Evolutionary conservation across 1,140 invertebrate genomes (phyloP), one percentile per base, ranked within the genome.

Genomic region (Ceratosolen fusciceps): DNA sequence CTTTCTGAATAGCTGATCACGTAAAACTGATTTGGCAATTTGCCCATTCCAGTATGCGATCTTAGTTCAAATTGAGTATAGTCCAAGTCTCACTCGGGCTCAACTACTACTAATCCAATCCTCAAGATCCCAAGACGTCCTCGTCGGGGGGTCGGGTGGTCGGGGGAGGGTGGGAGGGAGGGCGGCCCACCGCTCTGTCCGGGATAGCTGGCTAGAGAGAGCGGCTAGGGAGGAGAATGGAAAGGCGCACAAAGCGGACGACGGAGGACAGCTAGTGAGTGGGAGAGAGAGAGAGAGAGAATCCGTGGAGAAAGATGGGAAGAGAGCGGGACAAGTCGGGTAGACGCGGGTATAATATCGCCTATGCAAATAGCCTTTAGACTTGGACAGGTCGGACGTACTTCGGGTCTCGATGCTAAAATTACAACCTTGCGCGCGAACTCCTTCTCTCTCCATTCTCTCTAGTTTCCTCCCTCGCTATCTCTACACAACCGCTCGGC

Each of bases 21-120:
- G 89, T 90, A 89, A 89, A 90, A 90, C 87, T 90, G 90, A 90
- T 90, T 90, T 90, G 88, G 88, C 88, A 90, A 90, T 90, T 90
- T 84, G 85, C 88, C 88, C 87, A 87, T 90, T 89, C 87, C 89
- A 83, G 83, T 82, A 82, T 83, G 84, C 87, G 88, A 89, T 89
- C 87, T 89, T 88, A 88, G 88, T 90, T 90, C 87, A 90, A 90
- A 90, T 90, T 90, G 89, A 90, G 90, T 90, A 89, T 89, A 89
- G 88, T 89, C 87, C 86, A 88, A 88, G 89, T 90, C 89, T 89
- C 87, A 87, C 88, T 88, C 86, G 43, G 85, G 88, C 88, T 87
- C 88, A 90, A 89, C 88, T 88, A 90, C 90, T 89, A 89, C 88
- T 90, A 90, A 90, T 90, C 88, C 88, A 90, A 90, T 90, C 88